These are phyloP conservation scores for Sitobion miscanthi DNA, from an alignment of 1,140 invertebrate species.

Conservation along the genomic window DNA sequence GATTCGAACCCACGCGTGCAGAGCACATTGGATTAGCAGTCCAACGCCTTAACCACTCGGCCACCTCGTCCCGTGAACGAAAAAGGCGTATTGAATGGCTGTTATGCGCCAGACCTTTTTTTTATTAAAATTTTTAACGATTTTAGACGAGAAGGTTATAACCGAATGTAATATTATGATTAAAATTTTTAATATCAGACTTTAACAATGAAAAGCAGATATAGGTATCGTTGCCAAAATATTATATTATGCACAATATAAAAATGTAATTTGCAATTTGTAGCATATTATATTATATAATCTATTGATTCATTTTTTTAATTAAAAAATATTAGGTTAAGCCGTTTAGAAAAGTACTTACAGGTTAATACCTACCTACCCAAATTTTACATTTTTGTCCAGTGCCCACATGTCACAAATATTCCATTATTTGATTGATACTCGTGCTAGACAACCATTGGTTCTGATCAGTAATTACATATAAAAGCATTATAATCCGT, in stretches of 20 bases:
- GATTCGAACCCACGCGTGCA: slow-evolving; percentile 88
- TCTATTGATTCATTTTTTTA: background rate
- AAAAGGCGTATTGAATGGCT: background rate
- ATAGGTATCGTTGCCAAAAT: background rate
- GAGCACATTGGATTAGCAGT: slow-evolving; percentile 80
- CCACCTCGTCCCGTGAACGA: slow-evolving; percentile 73
- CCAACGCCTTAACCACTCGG: slow-evolving; percentile 89
- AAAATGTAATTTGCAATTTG: no score
- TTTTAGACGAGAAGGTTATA: background rate
- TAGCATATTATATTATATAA: no score
- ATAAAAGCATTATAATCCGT: no score
- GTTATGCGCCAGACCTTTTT: background rate
- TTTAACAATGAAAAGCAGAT: background rate
- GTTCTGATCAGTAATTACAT: no score
- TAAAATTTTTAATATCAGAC: background rate
- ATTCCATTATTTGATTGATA: no score
- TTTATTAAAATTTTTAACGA: background rate
- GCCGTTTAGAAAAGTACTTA: no score
- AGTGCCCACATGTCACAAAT: no score
- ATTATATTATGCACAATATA: background rate
- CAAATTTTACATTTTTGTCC: no score
- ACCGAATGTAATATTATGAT: background rate
- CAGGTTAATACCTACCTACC: no score
- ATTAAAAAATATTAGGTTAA: no score
- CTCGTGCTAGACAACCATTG: no score